Evolutionary conservation across 1,140 invertebrate genomes (phyloP), one percentile per base, ranked within the genome.

Genomic region (Sycophaga agraensis): DNA sequence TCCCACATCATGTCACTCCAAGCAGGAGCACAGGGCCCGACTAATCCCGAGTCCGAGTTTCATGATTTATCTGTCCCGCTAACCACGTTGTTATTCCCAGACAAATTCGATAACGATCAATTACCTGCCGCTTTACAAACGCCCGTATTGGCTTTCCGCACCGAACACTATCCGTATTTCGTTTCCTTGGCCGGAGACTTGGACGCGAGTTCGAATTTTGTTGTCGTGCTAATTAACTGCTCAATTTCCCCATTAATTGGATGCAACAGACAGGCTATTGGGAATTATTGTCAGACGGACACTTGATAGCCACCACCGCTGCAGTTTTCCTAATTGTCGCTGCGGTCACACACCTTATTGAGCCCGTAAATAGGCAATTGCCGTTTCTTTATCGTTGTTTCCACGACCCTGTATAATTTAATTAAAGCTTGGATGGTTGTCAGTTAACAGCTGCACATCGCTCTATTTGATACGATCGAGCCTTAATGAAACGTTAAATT

Each of bases 31-130:
- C n/a, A n/a, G n/a, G n/a, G n/a, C n/a, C n/a, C n/a, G n/a, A n/a
- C n/a, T n/a, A n/a, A n/a, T n/a, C n/a, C n/a, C n/a, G n/a, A n/a
- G n/a, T n/a, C n/a, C n/a, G n/a, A n/a, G n/a, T n/a, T n/a, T 68
- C 60, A 69, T 71, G 70, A 73, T 74, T 74, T 72, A 73, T 72
- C n/a, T n/a, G n/a, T n/a, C n/a, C n/a, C n/a, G n/a, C n/a, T n/a
- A n/a, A n/a, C n/a, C n/a, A n/a, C n/a, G 69, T 73, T 72, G 70
- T 69, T 66, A 50, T 58, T 39, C 46, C 35, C 42, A 53, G 53
- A 70, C 67, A 71, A 72, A 68, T 72, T 67, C 65, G 51, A 34
- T 46, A 55, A 26, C 51, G 34, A 34, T 45, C 59, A 62, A 62
- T 62, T 62, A 62, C 53, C 24, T n/a, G n/a, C n/a, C n/a, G n/a